Conservation (phyloP, 1,140 invertebrate species). For the Neomicropteryx cornuta region DNA sequence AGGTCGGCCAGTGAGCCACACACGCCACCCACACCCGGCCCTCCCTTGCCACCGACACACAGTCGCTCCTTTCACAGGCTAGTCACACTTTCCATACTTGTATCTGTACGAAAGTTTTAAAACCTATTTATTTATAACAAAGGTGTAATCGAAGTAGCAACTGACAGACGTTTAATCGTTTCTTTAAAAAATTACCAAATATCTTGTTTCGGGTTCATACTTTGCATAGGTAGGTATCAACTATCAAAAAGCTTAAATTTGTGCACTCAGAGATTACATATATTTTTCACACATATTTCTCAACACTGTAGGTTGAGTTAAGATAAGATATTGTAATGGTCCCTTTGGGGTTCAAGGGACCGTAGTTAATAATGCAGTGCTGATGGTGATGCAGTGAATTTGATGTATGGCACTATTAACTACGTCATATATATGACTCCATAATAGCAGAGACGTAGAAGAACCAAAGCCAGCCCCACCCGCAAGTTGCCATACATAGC, state of each 20-base stretch:
- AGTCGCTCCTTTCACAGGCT: slow-evolving; percentile 37
- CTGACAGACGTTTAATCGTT: background rate
- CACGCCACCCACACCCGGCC: slow-evolving; percentile 35
- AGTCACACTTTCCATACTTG: slow-evolving; percentile 4
- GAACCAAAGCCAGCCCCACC: no score
- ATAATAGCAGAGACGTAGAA: no score
- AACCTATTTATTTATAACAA: background rate
- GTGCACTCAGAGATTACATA: slow-evolving; percentile 27
- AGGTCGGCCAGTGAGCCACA: slow-evolving; percentile 49
- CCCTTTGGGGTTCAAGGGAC: no score
- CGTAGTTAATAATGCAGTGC: no score
- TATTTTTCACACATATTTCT: no score
- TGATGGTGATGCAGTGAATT: no score
- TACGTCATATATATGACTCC: no score
- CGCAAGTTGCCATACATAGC: no score
- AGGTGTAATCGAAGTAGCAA: slow-evolving; percentile 1
- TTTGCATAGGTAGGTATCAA: slow-evolving; percentile 27
- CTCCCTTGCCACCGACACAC: slow-evolving; percentile 34
- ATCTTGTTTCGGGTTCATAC: slow-evolving; percentile 1
- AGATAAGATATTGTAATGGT: no score
- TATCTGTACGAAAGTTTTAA: background rate
- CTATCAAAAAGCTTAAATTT: slow-evolving; percentile 28
- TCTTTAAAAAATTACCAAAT: slow-evolving; percentile 1
- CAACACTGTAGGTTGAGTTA: no score
- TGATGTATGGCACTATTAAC: no score